Conservation (phyloP, 2,113 vertebrate genomes). For the Platichthys stellatus region DNA sequence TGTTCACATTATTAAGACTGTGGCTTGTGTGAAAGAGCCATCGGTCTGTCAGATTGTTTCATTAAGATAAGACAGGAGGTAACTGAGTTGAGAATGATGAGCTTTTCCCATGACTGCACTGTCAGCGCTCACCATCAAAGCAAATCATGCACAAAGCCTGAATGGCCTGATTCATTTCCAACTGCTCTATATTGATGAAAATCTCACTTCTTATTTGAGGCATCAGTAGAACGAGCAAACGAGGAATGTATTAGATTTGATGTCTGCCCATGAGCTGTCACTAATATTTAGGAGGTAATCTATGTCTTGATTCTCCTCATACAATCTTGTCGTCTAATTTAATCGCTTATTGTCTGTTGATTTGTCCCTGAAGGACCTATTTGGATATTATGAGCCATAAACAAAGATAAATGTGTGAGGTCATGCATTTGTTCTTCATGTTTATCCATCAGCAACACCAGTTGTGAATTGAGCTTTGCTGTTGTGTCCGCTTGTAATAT, state of each 20-base stretch:
- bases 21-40: conserved; percentile 9
- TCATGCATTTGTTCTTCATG: conserved; percentile 4
- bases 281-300: conserved; percentile 42
- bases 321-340: conserved; percentile 31
- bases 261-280: conserved; percentile 32
- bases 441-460: conserved; percentile 7
- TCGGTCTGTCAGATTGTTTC: conserved; percentile 9
- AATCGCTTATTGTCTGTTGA: conserved; percentile 33
- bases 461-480: conserved; percentile 19
- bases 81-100: conserved; percentile 36
- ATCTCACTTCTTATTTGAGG: conserved; percentile 39
- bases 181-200: conserved; percentile 28
- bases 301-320: conserved; percentile 30
- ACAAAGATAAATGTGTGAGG: conserved; percentile 11
- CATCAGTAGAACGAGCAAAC: conserved; percentile 31
- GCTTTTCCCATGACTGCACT: conserved; percentile 37
- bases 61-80: conserved; percentile 20
- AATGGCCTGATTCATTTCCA: conserved; percentile 41
- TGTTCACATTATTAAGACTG: neutral
- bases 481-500: conserved; percentile 30
- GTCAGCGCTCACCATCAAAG: conserved; percentile 32
- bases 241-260: conserved; percentile 29
- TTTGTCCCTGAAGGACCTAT: conserved; percentile 30
- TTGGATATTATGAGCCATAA: conserved; percentile 17
- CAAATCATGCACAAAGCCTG: conserved; percentile 41